Base-by-base conservation (phyloP, 2,888 invertebrate genomes). In the Cosmorhoe ocellata region DNA sequence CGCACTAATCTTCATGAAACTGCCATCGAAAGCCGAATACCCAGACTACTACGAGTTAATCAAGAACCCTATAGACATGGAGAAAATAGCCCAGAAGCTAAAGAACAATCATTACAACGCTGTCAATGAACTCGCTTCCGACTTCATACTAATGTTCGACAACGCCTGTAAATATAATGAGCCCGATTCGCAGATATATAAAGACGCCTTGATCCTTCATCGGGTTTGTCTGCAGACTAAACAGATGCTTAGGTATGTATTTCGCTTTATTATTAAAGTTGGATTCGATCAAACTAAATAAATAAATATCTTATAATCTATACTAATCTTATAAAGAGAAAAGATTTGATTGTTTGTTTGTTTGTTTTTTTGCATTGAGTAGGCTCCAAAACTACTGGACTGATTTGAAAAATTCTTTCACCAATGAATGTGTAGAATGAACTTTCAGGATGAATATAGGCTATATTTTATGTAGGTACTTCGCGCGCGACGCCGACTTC, bases 1-100 rank as follows among this genome's bases (percentile, higher is more conserved):
- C n/a, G 97, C 98, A 0, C 84, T 95, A 12, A 98, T 98, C 57
- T 99, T 99, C 83, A 95, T 97, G 92, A 98, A 98, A 80, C 91
- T 99, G 36, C 99, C 99, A 0, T 96, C 96, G 37, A 98, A 97
- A 91, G 84, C 94, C 81, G 97, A 98, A 73, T 98, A 98, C 83
- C 99, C 99, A 0, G 98, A 98, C 74, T 99, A 99, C 81, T 99
- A 98, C 75, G 98, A 99, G 76, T 95, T 99, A 0, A 99, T 99
- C 46, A 97, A 97, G 71, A 95, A 95, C 63, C 99, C 99, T 0
- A 97, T 99, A 72, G 99, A 99, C 77, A 94, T 99, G 94, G 98
- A 98, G 74, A 95, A 95, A 73, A 98, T 99, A 51, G 95, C 96
- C 0, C 95, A 95, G 47, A 97, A 97, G 70, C 84, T 97, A 24